Conservation (phyloP, 2,888 invertebrate genomes). For the Tipula unca region DNA sequence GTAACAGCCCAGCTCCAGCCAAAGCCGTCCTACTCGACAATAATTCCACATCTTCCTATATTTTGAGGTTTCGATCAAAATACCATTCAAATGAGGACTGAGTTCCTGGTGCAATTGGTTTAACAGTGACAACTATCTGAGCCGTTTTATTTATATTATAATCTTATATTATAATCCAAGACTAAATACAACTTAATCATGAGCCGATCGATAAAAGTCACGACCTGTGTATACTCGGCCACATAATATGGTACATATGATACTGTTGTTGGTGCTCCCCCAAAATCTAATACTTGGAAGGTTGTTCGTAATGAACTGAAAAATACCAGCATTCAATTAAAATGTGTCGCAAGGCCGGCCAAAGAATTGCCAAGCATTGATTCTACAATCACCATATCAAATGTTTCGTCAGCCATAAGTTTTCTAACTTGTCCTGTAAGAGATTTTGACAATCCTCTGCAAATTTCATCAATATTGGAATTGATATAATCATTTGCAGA, state of each 20-base stretch:
- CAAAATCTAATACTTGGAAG: neutral
- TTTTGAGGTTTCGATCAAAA: too few species aligned
- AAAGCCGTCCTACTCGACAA: too few species aligned
- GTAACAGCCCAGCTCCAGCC: too few species aligned
- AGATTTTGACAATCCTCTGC: constrained; percentile 20
- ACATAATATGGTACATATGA: neutral
- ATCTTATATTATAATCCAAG: neutral
- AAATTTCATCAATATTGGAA: neutral
- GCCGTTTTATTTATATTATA: too few species aligned
- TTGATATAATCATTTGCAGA: neutral
- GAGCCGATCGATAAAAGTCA: neutral
- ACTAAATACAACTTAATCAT: neutral
- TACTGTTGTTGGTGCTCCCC: neutral
- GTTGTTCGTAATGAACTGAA: neutral
- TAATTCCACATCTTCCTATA: too few species aligned
- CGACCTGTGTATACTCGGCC: neutral
- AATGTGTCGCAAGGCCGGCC: constrained; percentile 35
- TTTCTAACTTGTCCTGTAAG: constrained; percentile 26
- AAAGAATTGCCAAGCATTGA: constrained; percentile 34
- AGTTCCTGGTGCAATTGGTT: too few species aligned
- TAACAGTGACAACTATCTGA: too few species aligned
- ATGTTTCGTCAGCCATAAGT: constrained; percentile 28
- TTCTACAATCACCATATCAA: constrained; percentile 35
- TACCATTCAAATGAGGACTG: too few species aligned
- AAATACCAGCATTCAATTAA: constrained; percentile 31